A percentile compares a stretch with the other conserved stretches of the same genome.
phyloP scores from a whole-genome alignment of 2,888 invertebrate genomes.

The Scaptomyza reducta region DNA sequence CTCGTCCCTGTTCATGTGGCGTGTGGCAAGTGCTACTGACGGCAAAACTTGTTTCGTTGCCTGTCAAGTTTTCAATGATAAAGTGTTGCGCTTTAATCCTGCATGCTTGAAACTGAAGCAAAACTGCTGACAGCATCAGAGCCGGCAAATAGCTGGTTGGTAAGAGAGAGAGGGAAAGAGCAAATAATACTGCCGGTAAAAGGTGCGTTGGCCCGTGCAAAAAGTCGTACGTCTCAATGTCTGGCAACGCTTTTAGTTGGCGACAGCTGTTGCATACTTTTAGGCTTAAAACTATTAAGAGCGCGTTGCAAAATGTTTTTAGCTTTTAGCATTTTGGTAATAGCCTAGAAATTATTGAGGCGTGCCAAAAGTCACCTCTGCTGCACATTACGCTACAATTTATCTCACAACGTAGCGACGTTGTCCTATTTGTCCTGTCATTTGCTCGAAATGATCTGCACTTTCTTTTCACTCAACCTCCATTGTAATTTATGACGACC shows the following conservation, averaged over 20 bases:
- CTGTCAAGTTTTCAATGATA: slow-evolving; percentile 76
- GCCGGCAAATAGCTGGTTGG: background rate
- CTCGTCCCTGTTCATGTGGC: slow-evolving; percentile 32
- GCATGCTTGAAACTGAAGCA: slow-evolving; percentile 39
- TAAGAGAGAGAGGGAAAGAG: background rate
- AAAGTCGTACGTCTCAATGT: slow-evolving; percentile 58
- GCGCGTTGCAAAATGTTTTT: slow-evolving; percentile 39
- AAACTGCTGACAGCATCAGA: slow-evolving; percentile 58
- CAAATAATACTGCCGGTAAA: slow-evolving; percentile 8
- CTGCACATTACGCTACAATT: background rate
- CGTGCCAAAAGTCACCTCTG: slow-evolving; percentile 12
- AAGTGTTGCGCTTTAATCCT: slow-evolving; percentile 72
- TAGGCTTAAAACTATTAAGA: slow-evolving; percentile 65
- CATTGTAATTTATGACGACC: slow-evolving; percentile 70
- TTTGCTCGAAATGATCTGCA: slow-evolving; percentile 38
- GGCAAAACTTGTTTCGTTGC: slow-evolving; percentile 60
- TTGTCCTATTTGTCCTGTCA: slow-evolving; percentile 29
- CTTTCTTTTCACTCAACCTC: slow-evolving; percentile 1
- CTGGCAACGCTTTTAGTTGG: slow-evolving; percentile 39
- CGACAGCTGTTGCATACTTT: slow-evolving; percentile 32
- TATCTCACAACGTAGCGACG: background rate
- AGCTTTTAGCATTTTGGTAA: slow-evolving; percentile 27
- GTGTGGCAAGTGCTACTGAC: slow-evolving; percentile 48
- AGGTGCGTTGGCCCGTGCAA: slow-evolving; percentile 41
- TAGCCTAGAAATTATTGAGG: slow-evolving; percentile 13